These are phyloP conservation scores for Harpalus rubripes DNA, from an alignment of 2,888 invertebrate species.

Conservation along the genomic window DNA sequence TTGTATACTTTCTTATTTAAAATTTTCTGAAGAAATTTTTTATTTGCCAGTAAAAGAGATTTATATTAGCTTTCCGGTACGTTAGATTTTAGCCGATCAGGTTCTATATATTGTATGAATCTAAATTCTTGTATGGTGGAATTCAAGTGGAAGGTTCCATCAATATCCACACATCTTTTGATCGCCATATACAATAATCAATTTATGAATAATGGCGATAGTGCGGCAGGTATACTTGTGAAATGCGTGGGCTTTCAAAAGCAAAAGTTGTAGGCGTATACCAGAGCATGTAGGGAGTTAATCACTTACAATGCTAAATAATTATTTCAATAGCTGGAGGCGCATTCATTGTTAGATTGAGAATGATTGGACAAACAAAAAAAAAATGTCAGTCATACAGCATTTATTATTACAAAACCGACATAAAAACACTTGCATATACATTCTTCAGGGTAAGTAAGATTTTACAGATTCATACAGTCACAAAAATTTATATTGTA, in stretches of 20 bases:
- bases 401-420: too few species aligned
- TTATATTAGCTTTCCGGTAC: constrained; percentile 41
- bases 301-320: too few species aligned
- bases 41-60: constrained; percentile 26
- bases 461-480: too few species aligned
- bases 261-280: neutral
- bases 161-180: constrained; percentile 27
- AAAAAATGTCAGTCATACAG: too few species aligned
- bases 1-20: too few species aligned
- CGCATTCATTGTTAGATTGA: too few species aligned
- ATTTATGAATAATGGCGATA: constrained; percentile 11
- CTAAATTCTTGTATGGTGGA: constrained; percentile 12
- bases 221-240: neutral
- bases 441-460: too few species aligned
- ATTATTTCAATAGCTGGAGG: too few species aligned
- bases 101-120: constrained; percentile 36
- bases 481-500: too few species aligned
- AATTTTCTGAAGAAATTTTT: neutral
- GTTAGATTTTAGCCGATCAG: constrained; percentile 9
- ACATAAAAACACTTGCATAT: too few species aligned
- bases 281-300: too few species aligned
- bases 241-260: neutral
- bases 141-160: constrained; percentile 33
- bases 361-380: too few species aligned
- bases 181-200: constrained; percentile 36